These are phyloP conservation scores for Eidolon dupreanum DNA, from an alignment of 2,797 vertebrate genomes.

Conservation along the genomic window DNA sequence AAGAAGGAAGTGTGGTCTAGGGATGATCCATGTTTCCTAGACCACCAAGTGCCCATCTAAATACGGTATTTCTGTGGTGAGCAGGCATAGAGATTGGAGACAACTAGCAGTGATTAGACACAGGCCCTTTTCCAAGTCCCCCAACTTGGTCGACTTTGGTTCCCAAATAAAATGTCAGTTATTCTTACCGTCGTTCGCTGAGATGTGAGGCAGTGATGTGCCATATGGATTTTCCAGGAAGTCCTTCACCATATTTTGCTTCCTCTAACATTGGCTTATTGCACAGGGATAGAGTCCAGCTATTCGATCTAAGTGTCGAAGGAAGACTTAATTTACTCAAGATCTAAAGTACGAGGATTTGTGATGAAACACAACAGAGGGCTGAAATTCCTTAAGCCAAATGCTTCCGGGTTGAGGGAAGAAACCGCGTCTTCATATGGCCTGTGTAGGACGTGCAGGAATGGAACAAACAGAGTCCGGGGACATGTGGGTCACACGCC, in stretches of 20 bases:
- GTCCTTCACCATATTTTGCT: neutral
- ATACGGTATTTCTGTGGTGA: neutral
- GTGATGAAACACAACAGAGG: neutral
- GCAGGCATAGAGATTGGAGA: neutral
- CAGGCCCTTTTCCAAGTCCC: neutral
- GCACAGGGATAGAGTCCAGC: rapidly evolving
- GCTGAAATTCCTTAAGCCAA: neutral
- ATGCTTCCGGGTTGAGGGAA: neutral
- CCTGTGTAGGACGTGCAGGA: no score
- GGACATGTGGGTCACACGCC: rapidly evolving
- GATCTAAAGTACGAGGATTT: neutral
- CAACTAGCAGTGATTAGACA: rapidly evolving
- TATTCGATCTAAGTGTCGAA: neutral
- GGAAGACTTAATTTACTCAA: neutral
- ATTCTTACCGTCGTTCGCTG: neutral
- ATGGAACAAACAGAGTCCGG: neutral
- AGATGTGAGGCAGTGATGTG: neutral
- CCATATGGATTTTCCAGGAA: no score
- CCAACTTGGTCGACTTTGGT: neutral
- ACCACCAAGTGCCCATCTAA: rapidly evolving
- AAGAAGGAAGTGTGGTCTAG: neutral
- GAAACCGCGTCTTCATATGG: rapidly evolving
- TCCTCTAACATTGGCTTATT: rapidly evolving
- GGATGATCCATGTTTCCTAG: neutral
- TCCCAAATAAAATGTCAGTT: neutral